Evolutionary conservation across 2,113 vertebrate species (phyloP), one percentile per base, ranked within the genome.

Genomic region (Poeciliopsis occidentalis): DNA sequence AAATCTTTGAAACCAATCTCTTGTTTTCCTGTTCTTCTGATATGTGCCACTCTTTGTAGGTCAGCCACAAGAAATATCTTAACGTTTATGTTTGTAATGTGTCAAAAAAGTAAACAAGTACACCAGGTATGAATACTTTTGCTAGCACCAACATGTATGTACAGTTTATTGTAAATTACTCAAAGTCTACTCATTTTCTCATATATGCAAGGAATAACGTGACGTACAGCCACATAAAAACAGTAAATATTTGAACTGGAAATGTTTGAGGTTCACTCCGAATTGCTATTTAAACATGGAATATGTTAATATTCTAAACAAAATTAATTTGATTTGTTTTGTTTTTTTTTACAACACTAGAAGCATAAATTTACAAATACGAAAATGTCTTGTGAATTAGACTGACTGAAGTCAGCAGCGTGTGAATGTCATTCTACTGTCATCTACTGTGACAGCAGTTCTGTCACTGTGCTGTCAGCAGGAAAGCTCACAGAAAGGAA

Each of bases 401-500:
- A 57, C 24, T 10, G 22, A 6, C 8, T 54, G 44, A 41, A 41
- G 34, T 15, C 15, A 22, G 41, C 17, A 61, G 29, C 51, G 5
- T 8, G 29, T 29, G 31, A 44, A 37, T 27, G 24, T 69, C 3
- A 54, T 31, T 71, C 64, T 61, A 29, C 51, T 62, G 51, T n/a
- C n/a, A 66, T 57, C 37, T 22, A 74, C 41, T 69, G 60, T 64
- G 69, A 81, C 69, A 69, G 66, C 29, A 24, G 34, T 30, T 31
- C 24, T 66, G 70, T 68, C 71, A 27, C 22, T 3, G 8, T 34
- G 44, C 72, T 44, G 76, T 75, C 68, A 86, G 85, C 61, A 87
- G 67, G 78, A 89, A 84, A 81, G 79, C 27, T 70, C 37, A 68
- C 60, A 81, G 64, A 84, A 60, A 79, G 88, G 90, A 93, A 91